Evolutionary conservation across 1,140 invertebrate species (phyloP).

Genomic region (Sycophila sp.): DNA sequence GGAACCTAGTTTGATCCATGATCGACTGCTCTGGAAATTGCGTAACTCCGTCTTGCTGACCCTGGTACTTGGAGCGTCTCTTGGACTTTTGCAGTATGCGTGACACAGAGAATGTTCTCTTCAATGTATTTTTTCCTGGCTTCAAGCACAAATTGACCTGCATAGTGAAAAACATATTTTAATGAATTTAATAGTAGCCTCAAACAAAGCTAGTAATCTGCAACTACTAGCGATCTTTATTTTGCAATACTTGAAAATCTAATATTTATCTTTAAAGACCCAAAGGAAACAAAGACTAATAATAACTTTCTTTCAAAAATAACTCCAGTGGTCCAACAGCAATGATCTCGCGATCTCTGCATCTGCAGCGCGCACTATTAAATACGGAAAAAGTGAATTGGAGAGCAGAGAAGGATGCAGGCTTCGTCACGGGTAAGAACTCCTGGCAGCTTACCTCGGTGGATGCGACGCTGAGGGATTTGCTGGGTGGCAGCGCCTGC

Average conservation of each 20-base stretch:
- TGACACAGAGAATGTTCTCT: slow-evolving; percentile 27
- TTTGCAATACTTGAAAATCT: no score
- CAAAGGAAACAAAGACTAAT: no score
- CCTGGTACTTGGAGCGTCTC: slow-evolving; percentile 10
- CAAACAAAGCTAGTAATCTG: no score
- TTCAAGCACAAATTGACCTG: slow-evolving; percentile 16
- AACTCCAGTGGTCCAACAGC: no score
- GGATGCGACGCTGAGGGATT: not conserved
- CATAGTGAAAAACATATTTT: not conserved
- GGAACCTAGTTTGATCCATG: not conserved
- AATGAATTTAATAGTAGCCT: not conserved
- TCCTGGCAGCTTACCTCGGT: slow-evolving; percentile 30
- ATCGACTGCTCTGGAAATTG: not conserved
- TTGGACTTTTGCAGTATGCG: slow-evolving; percentile 9
- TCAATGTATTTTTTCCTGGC: slow-evolving; percentile 9
- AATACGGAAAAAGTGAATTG: no score
- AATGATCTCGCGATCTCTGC: no score
- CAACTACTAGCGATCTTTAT: no score
- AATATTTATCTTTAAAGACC: no score
- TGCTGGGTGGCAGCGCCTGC: not conserved
- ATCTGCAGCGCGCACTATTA: no score
- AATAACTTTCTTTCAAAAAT: no score
- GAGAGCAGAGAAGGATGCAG: no score
- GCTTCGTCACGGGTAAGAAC: no score
- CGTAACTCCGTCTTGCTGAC: not conserved